phyloP scores from a whole-genome alignment of 1,140 invertebrate species.

The Caenorhabditis tropicalis region DNA sequence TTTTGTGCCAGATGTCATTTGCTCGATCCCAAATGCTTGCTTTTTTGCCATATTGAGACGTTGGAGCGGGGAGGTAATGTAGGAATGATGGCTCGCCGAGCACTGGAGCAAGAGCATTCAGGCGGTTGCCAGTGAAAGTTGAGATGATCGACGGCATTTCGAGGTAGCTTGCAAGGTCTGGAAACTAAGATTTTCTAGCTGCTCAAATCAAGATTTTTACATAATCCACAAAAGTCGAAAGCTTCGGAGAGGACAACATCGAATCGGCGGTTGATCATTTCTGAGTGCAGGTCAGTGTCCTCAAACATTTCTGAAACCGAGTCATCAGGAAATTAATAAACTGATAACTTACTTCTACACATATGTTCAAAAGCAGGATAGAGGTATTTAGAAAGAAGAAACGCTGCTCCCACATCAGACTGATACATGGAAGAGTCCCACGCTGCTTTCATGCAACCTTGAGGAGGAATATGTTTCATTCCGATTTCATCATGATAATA shows the following conservation, averaged over 20 bases:
- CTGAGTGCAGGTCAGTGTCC: background rate
- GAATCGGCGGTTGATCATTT: background rate
- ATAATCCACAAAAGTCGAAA: background rate
- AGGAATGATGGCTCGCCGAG: background rate
- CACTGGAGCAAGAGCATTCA: conserved; percentile 2
- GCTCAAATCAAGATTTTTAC: background rate
- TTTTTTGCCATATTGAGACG: background rate
- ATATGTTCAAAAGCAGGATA: background rate
- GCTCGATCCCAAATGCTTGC: background rate
- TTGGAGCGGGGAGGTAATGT: background rate
- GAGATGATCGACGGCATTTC: background rate
- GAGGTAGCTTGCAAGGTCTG: background rate
- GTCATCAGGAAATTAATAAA: no score
- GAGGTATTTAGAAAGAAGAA: background rate
- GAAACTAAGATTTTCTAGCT: background rate
- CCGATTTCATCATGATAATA: conserved; percentile 10
- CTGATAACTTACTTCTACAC: background rate
- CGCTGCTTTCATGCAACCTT: background rate
- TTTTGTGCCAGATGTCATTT: background rate
- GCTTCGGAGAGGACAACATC: background rate
- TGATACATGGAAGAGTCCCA: conserved; percentile 6
- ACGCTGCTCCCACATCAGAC: background rate
- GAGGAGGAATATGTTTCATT: background rate
- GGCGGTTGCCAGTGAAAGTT: background rate
- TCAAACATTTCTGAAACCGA: background rate